Conservation (phyloP, 2,888 invertebrate species). For the Scaptodrosophila latifasciaeformis region DNA sequence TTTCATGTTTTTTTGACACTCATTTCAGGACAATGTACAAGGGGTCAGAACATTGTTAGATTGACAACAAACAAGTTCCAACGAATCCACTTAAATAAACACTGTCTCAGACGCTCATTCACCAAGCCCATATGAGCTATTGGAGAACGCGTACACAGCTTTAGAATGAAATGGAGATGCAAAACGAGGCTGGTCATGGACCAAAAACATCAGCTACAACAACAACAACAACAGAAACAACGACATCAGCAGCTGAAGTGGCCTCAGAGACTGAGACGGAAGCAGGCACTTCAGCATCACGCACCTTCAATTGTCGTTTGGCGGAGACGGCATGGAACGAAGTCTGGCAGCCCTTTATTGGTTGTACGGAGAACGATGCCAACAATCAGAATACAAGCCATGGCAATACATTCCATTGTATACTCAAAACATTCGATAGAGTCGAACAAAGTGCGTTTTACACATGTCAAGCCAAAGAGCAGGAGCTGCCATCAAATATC, state of each 20-base stretch:
- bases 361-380: conserved; percentile 41
- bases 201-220: conserved; percentile 54
- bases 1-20: too few species aligned
- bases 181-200: conserved; percentile 71
- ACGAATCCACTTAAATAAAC: too few species aligned
- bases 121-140: too few species aligned
- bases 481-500: conserved; percentile 12
- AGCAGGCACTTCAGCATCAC: conserved; percentile 20
- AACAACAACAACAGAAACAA: conserved; percentile 21
- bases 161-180: conserved; percentile 75
- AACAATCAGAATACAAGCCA: conserved; percentile 15
- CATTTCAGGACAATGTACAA: too few species aligned
- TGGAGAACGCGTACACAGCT: conserved; percentile 58
- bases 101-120: too few species aligned
- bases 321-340: conserved; percentile 49
- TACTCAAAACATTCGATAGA: conserved; percentile 59
- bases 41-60: too few species aligned
- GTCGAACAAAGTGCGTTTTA: conserved; percentile 50
- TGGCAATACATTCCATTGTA: conserved; percentile 67
- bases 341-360: conserved; percentile 60
- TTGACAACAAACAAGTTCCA: too few species aligned
- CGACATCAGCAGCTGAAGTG: conserved; percentile 27
- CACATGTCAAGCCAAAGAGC: conserved; percentile 35
- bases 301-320: conserved; percentile 57
- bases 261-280: not conserved